Conservation (phyloP, 2,113 vertebrate species). For the Clarias gariepinus region DNA sequence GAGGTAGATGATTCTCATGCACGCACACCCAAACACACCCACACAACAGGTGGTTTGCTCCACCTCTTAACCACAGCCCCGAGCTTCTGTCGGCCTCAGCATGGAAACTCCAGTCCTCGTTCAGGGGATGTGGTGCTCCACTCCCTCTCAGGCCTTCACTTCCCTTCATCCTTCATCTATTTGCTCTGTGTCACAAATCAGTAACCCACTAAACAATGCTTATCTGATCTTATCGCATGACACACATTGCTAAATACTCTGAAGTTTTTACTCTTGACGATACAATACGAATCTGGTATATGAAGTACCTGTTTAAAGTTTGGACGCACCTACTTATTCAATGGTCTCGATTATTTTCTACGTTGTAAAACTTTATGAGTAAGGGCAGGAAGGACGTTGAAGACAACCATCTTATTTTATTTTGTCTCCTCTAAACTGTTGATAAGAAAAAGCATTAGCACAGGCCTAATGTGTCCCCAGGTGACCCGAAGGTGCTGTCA, state of each 20-base stretch:
- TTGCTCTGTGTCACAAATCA: neutral
- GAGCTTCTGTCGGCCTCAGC: neutral
- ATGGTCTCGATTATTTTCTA: too few relatives aligned
- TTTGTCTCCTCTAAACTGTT: too few relatives aligned
- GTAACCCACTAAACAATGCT: neutral
- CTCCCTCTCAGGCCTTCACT: neutral
- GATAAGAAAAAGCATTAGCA: too few relatives aligned
- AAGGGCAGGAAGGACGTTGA: too few relatives aligned
- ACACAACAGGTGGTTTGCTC: neutral
- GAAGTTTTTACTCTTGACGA: neutral
- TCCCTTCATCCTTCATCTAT: neutral
- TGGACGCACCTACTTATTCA: too few relatives aligned
- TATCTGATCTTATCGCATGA: neutral
- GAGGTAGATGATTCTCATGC: neutral
- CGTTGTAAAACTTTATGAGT: too few relatives aligned
- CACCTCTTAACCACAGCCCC: constrained; percentile 13
- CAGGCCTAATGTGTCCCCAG: too few relatives aligned
- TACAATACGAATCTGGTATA: neutral
- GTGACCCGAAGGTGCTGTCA: too few relatives aligned
- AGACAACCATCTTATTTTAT: too few relatives aligned
- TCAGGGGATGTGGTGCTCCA: neutral
- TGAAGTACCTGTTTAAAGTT: too few relatives aligned
- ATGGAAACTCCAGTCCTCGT: neutral
- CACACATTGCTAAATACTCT: neutral
- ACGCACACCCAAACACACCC: neutral